A percentile compares a stretch with the other conserved stretches of the same genome.
phyloP scores from a whole-genome alignment of 2,888 invertebrate genomes.

The Conops quadrifasciatus region DNA sequence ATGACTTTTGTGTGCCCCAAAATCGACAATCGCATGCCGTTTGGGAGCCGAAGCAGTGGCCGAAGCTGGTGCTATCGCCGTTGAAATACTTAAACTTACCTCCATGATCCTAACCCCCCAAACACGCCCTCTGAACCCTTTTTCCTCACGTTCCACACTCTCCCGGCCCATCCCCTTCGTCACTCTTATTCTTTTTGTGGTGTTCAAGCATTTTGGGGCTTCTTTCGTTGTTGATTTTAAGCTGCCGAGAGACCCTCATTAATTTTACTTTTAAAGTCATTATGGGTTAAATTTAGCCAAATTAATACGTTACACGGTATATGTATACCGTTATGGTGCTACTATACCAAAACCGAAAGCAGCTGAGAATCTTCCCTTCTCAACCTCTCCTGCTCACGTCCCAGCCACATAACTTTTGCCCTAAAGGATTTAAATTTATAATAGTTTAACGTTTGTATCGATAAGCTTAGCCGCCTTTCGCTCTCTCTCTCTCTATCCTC shows the following conservation, averaged over 20 bases:
- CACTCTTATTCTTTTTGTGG: neutral
- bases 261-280: slow-evolving; percentile 66
- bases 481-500: neutral
- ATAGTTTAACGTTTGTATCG: slow-evolving; percentile 58
- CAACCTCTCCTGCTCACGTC: neutral
- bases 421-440: slow-evolving; percentile 49
- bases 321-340: slow-evolving; percentile 35
- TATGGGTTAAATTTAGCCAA: slow-evolving; percentile 66
- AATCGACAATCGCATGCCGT: slow-evolving; percentile 19
- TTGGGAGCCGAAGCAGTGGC: too few species aligned
- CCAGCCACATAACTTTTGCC: slow-evolving; percentile 34
- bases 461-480: slow-evolving; percentile 48
- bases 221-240: slow-evolving; percentile 30
- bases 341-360: neutral
- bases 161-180: neutral
- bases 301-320: slow-evolving; percentile 62
- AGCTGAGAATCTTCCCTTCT: neutral
- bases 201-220: slow-evolving; percentile 33
- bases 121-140: neutral
- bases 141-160: neutral
- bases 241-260: slow-evolving; percentile 63
- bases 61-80: too few species aligned
- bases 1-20: slow-evolving; percentile 25
- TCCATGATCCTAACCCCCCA: too few species aligned
- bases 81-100: too few species aligned